Conservation (phyloP, 2,113 vertebrate species). For the Dasyurus viverrinus region DNA sequence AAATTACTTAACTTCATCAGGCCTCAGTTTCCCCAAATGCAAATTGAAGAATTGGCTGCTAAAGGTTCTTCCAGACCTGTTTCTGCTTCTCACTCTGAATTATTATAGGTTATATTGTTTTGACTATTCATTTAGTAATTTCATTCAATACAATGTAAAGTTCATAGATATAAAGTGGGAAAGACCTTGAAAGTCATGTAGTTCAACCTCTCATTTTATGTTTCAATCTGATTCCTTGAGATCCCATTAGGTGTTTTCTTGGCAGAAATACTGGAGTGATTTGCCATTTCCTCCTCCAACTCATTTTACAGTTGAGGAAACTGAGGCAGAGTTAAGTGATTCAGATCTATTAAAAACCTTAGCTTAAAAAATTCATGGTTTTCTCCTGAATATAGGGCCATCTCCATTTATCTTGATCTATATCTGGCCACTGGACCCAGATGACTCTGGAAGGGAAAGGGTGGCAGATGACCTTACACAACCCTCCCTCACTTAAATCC, state of each 20-base stretch:
- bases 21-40: neutral
- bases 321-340: neutral
- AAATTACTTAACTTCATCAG: neutral
- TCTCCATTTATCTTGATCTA: too few relatives aligned
- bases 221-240: neutral
- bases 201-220: neutral
- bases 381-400: too few relatives aligned
- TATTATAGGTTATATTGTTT: neutral
- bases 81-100: neutral
- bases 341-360: neutral
- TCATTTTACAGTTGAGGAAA: neutral
- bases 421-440: too few relatives aligned
- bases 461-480: too few relatives aligned
- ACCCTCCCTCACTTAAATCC: too few relatives aligned
- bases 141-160: neutral
- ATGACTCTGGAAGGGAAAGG: too few relatives aligned
- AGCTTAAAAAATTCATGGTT: too few relatives aligned
- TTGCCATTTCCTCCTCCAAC: neutral
- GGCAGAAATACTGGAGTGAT: too few relatives aligned
- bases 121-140: neutral
- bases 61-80: neutral
- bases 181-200: neutral
- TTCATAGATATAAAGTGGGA: neutral
- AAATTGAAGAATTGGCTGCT: neutral
- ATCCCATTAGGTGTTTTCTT: neutral